Evolutionary conservation across 53 echinoderm and acorn worm species (phyloP).

Genomic region (Pentamera pediparva): DNA sequence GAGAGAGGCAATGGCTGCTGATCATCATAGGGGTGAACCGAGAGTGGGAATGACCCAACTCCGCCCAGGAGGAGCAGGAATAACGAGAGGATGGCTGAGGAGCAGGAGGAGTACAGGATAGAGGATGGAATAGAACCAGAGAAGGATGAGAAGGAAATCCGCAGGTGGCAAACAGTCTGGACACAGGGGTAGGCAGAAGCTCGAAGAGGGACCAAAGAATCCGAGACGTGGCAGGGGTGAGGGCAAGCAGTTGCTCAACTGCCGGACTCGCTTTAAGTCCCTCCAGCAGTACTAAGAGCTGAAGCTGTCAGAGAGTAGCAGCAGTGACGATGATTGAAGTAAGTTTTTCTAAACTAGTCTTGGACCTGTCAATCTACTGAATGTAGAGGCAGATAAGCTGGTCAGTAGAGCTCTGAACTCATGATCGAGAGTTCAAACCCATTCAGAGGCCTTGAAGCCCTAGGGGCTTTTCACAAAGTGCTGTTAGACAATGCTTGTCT

Average conservation of each 20-base stretch:
- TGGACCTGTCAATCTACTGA: too few relatives aligned
- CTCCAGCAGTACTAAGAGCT: background rate
- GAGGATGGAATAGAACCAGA: conserved; percentile 24
- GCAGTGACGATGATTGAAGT: conserved; percentile 39
- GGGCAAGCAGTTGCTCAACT: conserved; percentile 36
- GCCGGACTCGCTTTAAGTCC: conserved; percentile 3
- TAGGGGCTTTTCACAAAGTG: too few relatives aligned
- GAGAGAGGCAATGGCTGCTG: background rate
- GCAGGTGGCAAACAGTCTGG: background rate
- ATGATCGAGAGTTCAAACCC: too few relatives aligned
- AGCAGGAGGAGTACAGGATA: conserved; percentile 15
- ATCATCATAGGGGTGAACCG: background rate
- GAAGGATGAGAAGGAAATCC: conserved; percentile 5
- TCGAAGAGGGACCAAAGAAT: background rate
- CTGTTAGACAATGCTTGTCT: too few relatives aligned
- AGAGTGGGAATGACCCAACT: too few relatives aligned
- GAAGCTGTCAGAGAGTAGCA: conserved; percentile 62
- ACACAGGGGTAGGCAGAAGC: background rate
- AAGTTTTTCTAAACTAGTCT: too few relatives aligned
- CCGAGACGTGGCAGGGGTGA: conserved; percentile 3
- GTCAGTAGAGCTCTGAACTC: too few relatives aligned
- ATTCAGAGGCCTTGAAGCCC: too few relatives aligned
- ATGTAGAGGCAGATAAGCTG: too few relatives aligned
- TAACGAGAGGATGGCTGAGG: background rate
- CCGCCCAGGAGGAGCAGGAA: background rate